Percentiles rank a stretch among this genome's conserved stretches.
phyloP scores from a whole-genome alignment of 1,140 invertebrate species.

The Lordiphosa clarofinis region DNA sequence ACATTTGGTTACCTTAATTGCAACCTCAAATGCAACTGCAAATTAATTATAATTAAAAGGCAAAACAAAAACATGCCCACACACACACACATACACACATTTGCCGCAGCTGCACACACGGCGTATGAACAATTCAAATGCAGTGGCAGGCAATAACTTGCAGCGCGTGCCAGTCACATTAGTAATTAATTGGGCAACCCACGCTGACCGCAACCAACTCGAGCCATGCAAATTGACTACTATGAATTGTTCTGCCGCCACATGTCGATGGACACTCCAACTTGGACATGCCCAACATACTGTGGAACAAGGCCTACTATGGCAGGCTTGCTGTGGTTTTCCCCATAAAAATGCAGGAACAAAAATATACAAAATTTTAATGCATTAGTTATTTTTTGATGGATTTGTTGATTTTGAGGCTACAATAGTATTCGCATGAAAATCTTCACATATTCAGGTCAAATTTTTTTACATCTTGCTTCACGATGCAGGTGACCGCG shows the following conservation, averaged over 20 bases:
- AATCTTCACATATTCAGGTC: too few relatives aligned
- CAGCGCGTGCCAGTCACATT: conserved; percentile 35
- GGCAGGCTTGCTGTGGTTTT: too few relatives aligned
- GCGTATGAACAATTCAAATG: conserved; percentile 9
- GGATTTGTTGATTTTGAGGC: too few relatives aligned
- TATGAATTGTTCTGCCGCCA: conserved; percentile 13
- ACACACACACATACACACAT: background rate
- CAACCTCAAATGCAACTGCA: conserved; percentile 24
- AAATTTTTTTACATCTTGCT: too few relatives aligned
- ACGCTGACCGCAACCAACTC: conserved; percentile 27
- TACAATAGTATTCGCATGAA: too few relatives aligned
- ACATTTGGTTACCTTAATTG: conserved; percentile 53
- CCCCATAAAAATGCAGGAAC: too few relatives aligned
- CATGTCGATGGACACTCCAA: background rate
- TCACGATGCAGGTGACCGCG: too few relatives aligned
- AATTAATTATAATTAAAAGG: conserved; percentile 24
- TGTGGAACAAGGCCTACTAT: background rate
- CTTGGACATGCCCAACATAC: background rate
- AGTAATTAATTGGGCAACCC: conserved; percentile 34
- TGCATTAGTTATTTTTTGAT: too few relatives aligned
- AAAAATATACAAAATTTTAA: too few relatives aligned
- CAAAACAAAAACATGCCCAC: background rate
- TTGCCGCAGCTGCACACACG: background rate
- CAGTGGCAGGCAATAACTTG: background rate
- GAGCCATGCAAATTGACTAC: conserved; percentile 39